phyloP scores from a whole-genome alignment of 2,113 vertebrate species.

The Zootoca vivipara region DNA sequence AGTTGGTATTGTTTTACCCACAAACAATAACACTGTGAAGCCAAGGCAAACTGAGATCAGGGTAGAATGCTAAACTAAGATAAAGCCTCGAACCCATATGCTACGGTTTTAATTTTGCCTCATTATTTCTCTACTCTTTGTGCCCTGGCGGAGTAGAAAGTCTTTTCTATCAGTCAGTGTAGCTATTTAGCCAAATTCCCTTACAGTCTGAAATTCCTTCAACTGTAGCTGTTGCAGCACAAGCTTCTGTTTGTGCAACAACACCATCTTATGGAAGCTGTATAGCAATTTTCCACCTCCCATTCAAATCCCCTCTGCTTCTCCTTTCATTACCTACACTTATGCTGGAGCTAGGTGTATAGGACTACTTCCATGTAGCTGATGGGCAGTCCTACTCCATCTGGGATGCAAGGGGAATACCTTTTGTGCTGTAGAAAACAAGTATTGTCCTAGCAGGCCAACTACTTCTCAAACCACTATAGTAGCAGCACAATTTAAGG shows the following conservation, averaged over 20 bases:
- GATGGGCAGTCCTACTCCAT: neutral
- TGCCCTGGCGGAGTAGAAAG: constrained; percentile 36
- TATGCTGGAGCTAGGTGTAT: neutral
- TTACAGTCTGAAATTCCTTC: neutral
- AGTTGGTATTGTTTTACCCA: constrained; percentile 37
- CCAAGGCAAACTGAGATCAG: constrained; percentile 11
- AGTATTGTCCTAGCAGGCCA: no score
- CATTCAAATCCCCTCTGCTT: neutral
- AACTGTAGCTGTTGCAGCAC: neutral
- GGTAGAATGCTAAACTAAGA: constrained; percentile 31
- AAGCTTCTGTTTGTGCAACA: neutral
- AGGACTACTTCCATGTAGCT: neutral
- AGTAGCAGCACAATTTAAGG: no score
- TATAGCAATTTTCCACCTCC: neutral
- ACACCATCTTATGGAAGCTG: neutral
- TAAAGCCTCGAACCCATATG: constrained; percentile 28
- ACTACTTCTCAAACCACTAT: no score
- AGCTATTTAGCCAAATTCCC: neutral
- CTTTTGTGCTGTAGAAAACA: no score
- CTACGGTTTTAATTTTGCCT: constrained; percentile 27
- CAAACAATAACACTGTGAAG: constrained; percentile 36
- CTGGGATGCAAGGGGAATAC: neutral
- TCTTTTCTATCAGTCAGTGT: neutral
- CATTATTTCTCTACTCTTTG: neutral
- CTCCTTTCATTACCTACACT: neutral